A percentile compares a stretch with the other conserved stretches of the same genome.
Evolutionary conservation across 2,888 invertebrate species (phyloP).

Genomic region (Amaurobius ferox): DNA sequence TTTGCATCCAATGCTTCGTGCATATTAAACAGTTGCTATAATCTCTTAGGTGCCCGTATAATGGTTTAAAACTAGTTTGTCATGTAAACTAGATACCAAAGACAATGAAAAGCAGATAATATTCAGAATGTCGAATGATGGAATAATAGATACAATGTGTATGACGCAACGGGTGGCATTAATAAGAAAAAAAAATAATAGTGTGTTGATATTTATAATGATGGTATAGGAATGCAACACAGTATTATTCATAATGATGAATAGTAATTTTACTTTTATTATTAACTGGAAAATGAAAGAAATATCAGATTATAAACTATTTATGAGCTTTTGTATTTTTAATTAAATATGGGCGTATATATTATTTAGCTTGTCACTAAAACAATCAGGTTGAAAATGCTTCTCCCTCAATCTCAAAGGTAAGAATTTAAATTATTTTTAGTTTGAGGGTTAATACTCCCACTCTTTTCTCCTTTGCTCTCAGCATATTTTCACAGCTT

Average conservation of each 20-base stretch:
- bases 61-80: constrained; percentile 4
- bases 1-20: neutral
- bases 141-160: neutral
- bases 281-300: neutral
- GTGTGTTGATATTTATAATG: constrained; percentile 1
- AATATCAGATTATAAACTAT: neutral
- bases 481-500: too few species aligned
- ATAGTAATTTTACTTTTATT: neutral
- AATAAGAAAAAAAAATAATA: neutral
- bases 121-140: neutral
- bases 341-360: too few species aligned
- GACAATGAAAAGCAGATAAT: constrained; percentile 7
- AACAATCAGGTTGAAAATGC: too few species aligned
- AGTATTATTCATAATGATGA: neutral
- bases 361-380: too few species aligned
- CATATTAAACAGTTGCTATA: neutral
- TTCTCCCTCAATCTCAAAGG: too few species aligned
- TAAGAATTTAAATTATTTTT: too few species aligned
- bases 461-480: too few species aligned
- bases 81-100: neutral
- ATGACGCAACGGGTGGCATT: neutral
- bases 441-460: too few species aligned
- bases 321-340: too few species aligned
- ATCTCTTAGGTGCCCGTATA: neutral
- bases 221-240: neutral